Percentiles rank a stretch among this genome's conserved stretches.
phyloP scores from a whole-genome alignment of 2,888 invertebrate genomes.

The Apodemia mormo region DNA sequence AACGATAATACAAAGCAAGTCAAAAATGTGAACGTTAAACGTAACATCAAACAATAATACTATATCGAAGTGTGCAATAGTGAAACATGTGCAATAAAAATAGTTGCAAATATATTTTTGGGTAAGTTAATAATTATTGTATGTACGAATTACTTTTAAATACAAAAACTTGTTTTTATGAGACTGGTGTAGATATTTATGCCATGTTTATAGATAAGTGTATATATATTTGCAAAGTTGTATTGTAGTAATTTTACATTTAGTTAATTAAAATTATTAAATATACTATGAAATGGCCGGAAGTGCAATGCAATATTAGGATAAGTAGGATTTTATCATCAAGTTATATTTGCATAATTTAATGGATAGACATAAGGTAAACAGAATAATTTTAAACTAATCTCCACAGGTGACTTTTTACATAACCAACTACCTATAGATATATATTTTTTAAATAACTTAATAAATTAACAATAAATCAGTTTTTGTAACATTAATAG shows the following conservation, averaged over 20 bases:
- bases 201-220: background rate
- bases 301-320: conserved; percentile 77
- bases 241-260: background rate
- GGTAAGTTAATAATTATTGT: background rate
- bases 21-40: conserved; percentile 37
- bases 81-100: conserved; percentile 54
- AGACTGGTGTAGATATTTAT: background rate
- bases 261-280: background rate
- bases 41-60: conserved; percentile 34
- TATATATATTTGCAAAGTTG: conserved; percentile 45
- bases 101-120: background rate
- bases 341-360: background rate
- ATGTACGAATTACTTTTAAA: background rate
- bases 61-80: conserved; percentile 48
- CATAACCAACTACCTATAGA: too few relatives aligned
- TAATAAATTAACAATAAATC: too few relatives aligned
- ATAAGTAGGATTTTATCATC: conserved; percentile 41
- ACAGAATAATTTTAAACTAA: too few relatives aligned
- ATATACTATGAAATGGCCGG: conserved; percentile 56
- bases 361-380: too few relatives aligned
- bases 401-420: too few relatives aligned
- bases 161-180: background rate
- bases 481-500: too few relatives aligned
- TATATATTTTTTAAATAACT: too few relatives aligned
- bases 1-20: conserved; percentile 46